phyloP scores from a whole-genome alignment of 2,888 invertebrate genomes.

The Eupithecia centaureata region DNA sequence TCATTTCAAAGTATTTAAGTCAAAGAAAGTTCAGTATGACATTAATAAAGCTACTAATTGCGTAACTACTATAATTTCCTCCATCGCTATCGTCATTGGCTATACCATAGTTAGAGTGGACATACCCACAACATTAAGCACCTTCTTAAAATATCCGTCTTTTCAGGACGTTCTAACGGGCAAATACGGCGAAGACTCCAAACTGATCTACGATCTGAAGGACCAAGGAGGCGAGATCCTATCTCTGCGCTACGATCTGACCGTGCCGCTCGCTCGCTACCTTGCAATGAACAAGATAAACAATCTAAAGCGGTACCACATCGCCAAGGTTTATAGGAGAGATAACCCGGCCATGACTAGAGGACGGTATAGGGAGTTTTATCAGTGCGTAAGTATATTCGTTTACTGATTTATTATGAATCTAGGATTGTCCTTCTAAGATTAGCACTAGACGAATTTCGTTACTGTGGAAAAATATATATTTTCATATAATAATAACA shows the following conservation, averaged over 20 bases:
- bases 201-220: constrained; percentile 98
- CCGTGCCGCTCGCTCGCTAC: constrained; percentile 98
- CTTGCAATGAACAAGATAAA: constrained; percentile 98
- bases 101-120: no score
- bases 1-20: no score
- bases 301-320: constrained; percentile 98
- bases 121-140: neutral
- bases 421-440: neutral
- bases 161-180: constrained; percentile 96
- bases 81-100: no score
- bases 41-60: no score
- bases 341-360: constrained; percentile 98
- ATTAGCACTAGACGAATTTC: neutral
- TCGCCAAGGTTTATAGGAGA: constrained; percentile 98
- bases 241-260: constrained; percentile 97
- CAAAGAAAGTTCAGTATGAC: no score
- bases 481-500: no score
- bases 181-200: constrained; percentile 99
- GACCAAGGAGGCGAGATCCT: constrained; percentile 99
- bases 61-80: no score
- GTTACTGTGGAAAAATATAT: no score
- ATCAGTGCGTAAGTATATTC: constrained; percentile 96
- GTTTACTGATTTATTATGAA: neutral
- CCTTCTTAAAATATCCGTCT: neutral
- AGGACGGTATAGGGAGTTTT: constrained; percentile 98